Base-by-base conservation (phyloP, 2,888 invertebrate genomes). In the Patella caerulea region DNA sequence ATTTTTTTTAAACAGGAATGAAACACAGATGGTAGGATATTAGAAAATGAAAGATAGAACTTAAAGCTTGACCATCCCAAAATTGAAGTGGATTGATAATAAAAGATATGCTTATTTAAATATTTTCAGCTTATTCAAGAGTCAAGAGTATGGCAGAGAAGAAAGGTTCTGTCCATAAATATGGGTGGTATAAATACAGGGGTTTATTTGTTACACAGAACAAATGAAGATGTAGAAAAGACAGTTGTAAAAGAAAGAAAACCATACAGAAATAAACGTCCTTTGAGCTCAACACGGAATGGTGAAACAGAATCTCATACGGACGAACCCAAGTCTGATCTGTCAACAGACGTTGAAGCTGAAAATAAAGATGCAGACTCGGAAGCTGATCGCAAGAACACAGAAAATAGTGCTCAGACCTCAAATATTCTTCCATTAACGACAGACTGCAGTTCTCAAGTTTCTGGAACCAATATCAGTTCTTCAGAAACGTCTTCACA, bases 161-260 rank as follows among this genome's bases (percentile, higher is more conserved):
- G 82, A 0, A 82, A 83, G 12, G 82, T 83, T 45, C 76, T 86
- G 9, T 84, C 84, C 19, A 84, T 88, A 34, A 89, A 88, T 75
- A 85, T 88, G 54, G 89, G 89, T 34, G 89, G 89, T 3, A 77
- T 89, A 24, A 81, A 85, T 24, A 88, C 86, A 2, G 85, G 85
- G 24, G 86, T 89, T 17, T 88, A 84, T 76, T 79, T 88, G 9
- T 83, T 89, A 45, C 73, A 78, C 56, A 83, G 88, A 52, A 86
- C 87, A 1, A 72, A 59, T 9, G 59, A 59, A 19, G 59, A 59
- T 59, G 19, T 59, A n/a, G 15, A n/a, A 59, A 56, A 59, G 19
- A 7, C 19, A 19, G n/a, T 19, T 17, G n/a, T 19, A 17, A 19
- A 59, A 1, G 12, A 17, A 9, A 7, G 9, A 19, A 19, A n/a